A percentile compares a stretch with the other conserved stretches of the same genome.
phyloP scores from a whole-genome alignment of 2,797 vertebrate genomes.

The Gallinago solitaria region DNA sequence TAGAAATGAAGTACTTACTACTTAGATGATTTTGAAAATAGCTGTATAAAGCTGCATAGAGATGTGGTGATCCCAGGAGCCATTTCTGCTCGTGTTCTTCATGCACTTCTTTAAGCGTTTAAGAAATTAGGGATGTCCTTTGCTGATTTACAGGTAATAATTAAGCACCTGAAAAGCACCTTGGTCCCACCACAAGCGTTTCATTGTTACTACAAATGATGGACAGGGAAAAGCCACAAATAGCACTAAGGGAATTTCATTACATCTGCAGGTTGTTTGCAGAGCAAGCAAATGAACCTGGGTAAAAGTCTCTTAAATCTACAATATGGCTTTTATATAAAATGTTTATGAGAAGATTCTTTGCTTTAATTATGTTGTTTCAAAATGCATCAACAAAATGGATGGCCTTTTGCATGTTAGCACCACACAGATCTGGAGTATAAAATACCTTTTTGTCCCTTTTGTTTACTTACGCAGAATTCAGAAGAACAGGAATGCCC shows the following conservation, averaged over 20 bases:
- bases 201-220: accelerated
- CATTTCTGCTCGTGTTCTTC: background rate
- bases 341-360: background rate
- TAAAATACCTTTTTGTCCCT: background rate
- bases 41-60: background rate
- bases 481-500: background rate
- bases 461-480: background rate
- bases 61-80: background rate
- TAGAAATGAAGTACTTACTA: background rate
- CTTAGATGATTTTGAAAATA: background rate
- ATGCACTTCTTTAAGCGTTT: background rate
- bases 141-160: background rate
- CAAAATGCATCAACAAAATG: background rate
- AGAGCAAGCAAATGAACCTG: background rate
- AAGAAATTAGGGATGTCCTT: background rate
- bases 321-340: background rate
- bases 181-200: background rate
- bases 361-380: background rate
- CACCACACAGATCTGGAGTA: background rate
- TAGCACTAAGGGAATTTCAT: background rate
- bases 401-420: background rate
- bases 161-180: background rate
- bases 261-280: background rate
- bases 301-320: background rate
- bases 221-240: background rate